A percentile compares a stretch with the other conserved stretches of the same genome.
phyloP scores from a whole-genome alignment of 2,113 vertebrate genomes.

The Echinops telfairi region DNA sequence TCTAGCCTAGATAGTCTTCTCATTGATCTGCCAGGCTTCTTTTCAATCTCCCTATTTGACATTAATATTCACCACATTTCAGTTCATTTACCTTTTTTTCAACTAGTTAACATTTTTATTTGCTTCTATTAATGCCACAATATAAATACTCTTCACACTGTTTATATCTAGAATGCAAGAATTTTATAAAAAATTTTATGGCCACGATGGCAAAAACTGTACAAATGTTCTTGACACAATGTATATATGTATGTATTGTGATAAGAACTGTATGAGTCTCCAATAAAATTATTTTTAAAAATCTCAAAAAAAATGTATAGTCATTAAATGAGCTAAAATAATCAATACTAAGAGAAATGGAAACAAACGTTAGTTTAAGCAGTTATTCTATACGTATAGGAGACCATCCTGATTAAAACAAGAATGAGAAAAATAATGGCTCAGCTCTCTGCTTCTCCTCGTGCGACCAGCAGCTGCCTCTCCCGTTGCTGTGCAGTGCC shows the following conservation, averaged over 20 bases:
- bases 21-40: background rate
- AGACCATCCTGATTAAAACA: background rate
- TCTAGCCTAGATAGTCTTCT: slow-evolving; percentile 37
- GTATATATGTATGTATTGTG: too few relatives aligned
- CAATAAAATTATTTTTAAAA: background rate
- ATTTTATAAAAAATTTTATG: background rate
- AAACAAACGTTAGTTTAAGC: background rate
- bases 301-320: background rate
- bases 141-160: background rate
- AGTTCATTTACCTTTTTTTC: slow-evolving; percentile 1
- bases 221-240: too few relatives aligned
- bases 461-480: too few relatives aligned
- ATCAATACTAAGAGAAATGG: background rate
- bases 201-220: background rate
- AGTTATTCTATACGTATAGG: background rate
- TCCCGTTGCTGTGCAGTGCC: too few relatives aligned
- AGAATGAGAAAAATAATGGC: too few relatives aligned
- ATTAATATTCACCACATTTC: background rate
- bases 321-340: background rate
- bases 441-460: too few relatives aligned
- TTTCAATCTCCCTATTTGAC: background rate
- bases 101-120: slow-evolving; percentile 19
- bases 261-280: too few relatives aligned
- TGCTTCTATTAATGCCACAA: background rate
- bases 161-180: background rate